Conservation (phyloP, 1,140 invertebrate genomes). For the Danaus melanippus region DNA sequence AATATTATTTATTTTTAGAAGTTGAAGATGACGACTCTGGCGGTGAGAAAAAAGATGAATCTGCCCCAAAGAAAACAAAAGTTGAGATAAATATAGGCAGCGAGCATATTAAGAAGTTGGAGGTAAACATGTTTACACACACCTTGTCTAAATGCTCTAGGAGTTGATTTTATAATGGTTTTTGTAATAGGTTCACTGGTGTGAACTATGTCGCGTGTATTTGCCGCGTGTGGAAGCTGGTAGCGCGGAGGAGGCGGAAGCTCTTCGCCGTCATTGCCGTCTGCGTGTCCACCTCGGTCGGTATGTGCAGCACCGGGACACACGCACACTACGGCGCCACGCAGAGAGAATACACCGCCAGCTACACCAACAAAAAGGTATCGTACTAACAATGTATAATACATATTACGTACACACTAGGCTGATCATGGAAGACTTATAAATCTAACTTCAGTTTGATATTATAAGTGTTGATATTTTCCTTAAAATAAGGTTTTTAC, state of each 20-base stretch:
- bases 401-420: too few species aligned
- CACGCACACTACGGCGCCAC: constrained; percentile 77
- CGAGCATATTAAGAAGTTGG: constrained; percentile 82
- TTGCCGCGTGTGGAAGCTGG: constrained; percentile 73
- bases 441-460: too few species aligned
- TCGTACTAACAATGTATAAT: constrained; percentile 1
- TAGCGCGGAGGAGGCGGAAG: constrained; percentile 73
- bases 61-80: constrained; percentile 72
- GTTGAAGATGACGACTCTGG: constrained; percentile 77
- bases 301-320: constrained; percentile 82
- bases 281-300: constrained; percentile 79
- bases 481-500: too few species aligned
- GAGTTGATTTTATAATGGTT: too few species aligned
- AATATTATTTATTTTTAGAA: constrained; percentile 31
- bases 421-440: too few species aligned
- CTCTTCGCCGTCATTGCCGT: constrained; percentile 79
- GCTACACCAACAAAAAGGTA: constrained; percentile 67
- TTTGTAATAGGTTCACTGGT: constrained; percentile 71
- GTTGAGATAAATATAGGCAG: constrained; percentile 82
- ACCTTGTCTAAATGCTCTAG: too few species aligned
- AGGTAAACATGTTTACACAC: constrained; percentile 57
- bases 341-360: constrained; percentile 78
- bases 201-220: constrained; percentile 83
- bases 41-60: constrained; percentile 72
- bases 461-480: too few species aligned